Percentiles rank a stretch among this genome's conserved stretches.
Conservation (phyloP, 2,888 invertebrate genomes). For the Luperina testacea region DNA sequence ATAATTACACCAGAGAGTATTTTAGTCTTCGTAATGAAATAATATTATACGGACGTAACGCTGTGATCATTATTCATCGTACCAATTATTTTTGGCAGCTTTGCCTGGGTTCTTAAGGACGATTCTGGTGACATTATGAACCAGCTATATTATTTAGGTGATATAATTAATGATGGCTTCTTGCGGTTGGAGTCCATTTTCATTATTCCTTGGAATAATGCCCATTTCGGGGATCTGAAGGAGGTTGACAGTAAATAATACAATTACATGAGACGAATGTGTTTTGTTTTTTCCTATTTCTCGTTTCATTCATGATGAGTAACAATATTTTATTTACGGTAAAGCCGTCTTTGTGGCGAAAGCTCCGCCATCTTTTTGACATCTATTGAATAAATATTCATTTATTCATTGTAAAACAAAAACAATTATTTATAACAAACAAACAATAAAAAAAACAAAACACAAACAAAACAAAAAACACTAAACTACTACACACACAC, state of each 20-base stretch:
- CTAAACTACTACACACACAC: too few relatives aligned
- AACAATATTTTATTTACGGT: background rate
- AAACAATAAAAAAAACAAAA: too few relatives aligned
- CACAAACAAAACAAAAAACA: too few relatives aligned
- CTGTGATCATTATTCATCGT: background rate
- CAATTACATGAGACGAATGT: slow-evolving; percentile 10
- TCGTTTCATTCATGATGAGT: background rate
- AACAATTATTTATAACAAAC: too few relatives aligned
- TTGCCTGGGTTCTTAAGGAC: background rate
- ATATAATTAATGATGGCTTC: slow-evolving; percentile 39
- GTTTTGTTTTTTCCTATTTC: slow-evolving; percentile 18
- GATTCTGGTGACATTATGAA: slow-evolving; percentile 31
- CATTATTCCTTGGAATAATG: slow-evolving; percentile 36
- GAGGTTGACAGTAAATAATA: slow-evolving; percentile 23
- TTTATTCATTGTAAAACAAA: too few relatives aligned
- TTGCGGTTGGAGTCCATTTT: slow-evolving; percentile 16
- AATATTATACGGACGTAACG: background rate
- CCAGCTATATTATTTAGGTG: slow-evolving; percentile 37
- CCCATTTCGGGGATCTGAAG: slow-evolving; percentile 29
- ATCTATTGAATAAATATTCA: too few relatives aligned
- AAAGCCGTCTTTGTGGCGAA: background rate
- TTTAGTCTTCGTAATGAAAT: background rate
- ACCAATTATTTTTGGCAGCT: slow-evolving; percentile 30
- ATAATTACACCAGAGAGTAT: background rate
- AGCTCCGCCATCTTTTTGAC: background rate